These are phyloP conservation scores for Chelonia mydas DNA, from an alignment of 2,797 vertebrate species.

Conservation along the genomic window DNA sequence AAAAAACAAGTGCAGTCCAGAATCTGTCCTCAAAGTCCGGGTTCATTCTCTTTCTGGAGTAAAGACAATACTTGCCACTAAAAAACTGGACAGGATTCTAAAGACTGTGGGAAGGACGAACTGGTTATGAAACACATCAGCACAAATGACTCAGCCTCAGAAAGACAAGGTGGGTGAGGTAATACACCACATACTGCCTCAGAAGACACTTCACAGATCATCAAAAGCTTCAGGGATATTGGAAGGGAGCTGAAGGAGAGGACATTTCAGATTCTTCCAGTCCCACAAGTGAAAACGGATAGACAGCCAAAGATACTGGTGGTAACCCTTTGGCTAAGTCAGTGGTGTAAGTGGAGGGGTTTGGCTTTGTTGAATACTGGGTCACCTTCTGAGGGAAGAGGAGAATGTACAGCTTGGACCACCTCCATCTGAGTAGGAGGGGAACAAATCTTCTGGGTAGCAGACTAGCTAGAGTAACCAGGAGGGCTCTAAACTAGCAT, in stretches of 20 bases:
- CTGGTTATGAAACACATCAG: neutral
- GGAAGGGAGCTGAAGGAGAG: neutral
- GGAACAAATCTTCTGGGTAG: neutral
- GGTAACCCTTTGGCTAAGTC: neutral
- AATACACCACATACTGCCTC: neutral
- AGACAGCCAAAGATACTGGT: neutral
- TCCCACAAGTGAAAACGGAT: neutral
- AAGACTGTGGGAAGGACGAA: neutral
- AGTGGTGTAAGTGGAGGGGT: too few relatives aligned
- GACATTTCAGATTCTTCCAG: neutral
- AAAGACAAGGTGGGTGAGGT: neutral
- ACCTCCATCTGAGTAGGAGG: neutral
- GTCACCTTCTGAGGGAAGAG: neutral
- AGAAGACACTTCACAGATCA: neutral
- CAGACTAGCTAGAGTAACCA: too few relatives aligned
- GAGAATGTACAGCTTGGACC: neutral
- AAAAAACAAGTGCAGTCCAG: neutral
- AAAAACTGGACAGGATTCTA: neutral
- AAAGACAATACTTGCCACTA: neutral
- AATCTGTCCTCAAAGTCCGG: neutral
- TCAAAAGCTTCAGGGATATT: neutral
- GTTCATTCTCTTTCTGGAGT: neutral
- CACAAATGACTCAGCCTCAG: neutral
- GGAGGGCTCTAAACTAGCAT: too few relatives aligned
- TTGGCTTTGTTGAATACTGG: neutral